These are phyloP conservation scores for Ceyx melanurus DNA, from an alignment of 2,113 vertebrate genomes.

Conservation along the genomic window DNA sequence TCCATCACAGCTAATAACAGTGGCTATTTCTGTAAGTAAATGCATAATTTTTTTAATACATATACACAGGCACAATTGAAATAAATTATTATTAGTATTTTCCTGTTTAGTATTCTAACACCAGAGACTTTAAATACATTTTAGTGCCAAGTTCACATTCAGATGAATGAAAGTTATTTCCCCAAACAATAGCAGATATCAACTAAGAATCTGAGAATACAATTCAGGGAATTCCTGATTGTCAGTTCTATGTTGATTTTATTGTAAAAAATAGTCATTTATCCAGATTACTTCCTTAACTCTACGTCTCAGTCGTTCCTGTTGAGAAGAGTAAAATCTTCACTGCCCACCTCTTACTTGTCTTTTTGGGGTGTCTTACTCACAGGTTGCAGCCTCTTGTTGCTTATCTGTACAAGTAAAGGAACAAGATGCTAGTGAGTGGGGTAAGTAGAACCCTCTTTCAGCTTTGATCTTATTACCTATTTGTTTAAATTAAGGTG, in stretches of 20 bases:
- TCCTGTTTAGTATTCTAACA: not conserved
- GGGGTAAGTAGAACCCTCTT: not conserved
- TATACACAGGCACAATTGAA: not conserved
- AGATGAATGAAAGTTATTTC: not conserved
- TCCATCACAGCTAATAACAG: not conserved
- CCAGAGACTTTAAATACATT: not conserved
- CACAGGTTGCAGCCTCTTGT: not conserved
- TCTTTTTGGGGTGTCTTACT: not conserved
- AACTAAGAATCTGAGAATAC: not conserved
- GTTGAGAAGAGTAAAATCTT: not conserved
- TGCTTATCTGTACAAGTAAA: not conserved
- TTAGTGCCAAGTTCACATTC: not conserved
- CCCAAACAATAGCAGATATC: not conserved
- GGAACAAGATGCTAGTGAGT: not conserved
- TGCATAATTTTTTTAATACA: not conserved
- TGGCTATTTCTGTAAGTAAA: not conserved
- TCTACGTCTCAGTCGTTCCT: not conserved
- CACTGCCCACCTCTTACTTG: not conserved
- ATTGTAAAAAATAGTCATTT: not conserved
- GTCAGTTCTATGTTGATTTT: not conserved
- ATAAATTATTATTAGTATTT: not conserved
- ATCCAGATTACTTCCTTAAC: not conserved
- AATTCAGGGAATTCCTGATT: not conserved
- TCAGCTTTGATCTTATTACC: not conserved
- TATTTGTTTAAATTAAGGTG: not conserved